These are phyloP conservation scores for Heteromormyrus szaboi DNA, from an alignment of 2,797 vertebrate species.

Conservation along the genomic window DNA sequence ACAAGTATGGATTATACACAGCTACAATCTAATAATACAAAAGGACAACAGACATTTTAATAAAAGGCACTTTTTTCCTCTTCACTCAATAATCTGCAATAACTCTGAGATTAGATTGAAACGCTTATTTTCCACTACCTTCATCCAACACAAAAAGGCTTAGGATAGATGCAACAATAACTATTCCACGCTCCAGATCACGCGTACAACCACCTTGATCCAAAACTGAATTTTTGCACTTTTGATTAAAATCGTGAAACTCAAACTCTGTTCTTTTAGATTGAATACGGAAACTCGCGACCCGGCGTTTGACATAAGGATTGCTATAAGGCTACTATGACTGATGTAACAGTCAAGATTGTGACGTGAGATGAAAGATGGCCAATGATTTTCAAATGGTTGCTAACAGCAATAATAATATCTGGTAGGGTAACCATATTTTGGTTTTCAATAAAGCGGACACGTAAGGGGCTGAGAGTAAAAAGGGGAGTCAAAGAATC, in stretches of 20 bases:
- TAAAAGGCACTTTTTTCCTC: neutral
- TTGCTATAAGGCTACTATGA: neutral
- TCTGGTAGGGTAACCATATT: neutral
- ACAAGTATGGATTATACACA: neutral
- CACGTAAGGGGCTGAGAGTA: neutral
- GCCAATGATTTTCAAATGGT: neutral
- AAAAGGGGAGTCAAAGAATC: neutral
- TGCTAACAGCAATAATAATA: neutral
- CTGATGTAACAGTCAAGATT: neutral
- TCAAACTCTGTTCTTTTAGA: neutral
- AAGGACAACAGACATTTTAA: neutral
- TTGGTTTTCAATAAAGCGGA: neutral
- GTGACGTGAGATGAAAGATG: neutral
- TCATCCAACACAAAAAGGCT: neutral
- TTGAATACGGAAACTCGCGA: neutral
- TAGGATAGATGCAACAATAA: neutral
- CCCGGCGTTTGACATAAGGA: neutral
- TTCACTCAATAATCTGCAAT: neutral
- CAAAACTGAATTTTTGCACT: neutral
- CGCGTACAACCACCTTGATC: neutral
- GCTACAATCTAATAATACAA: neutral
- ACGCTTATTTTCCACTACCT: neutral
- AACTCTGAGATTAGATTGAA: neutral
- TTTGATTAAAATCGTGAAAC: neutral
- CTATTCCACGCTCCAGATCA: neutral